phyloP scores from a whole-genome alignment of 2,888 invertebrate species.

The Acanthosepion esculentum region DNA sequence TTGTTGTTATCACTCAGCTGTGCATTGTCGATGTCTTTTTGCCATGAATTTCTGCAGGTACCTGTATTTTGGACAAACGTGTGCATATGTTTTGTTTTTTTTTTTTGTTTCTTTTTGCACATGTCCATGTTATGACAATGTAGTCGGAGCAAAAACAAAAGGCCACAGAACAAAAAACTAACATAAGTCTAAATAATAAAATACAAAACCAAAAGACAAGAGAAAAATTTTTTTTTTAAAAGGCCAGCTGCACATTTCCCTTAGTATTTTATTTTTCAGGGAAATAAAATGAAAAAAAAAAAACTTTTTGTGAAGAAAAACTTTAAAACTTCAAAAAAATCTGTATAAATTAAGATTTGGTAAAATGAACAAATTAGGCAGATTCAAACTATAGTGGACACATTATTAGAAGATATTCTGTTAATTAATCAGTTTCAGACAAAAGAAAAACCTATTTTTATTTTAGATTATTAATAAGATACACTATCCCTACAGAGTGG shows the following conservation, averaged over 20 bases:
- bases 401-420: too few species aligned
- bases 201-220: neutral
- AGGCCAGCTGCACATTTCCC: neutral
- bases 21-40: neutral
- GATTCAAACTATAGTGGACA: too few species aligned
- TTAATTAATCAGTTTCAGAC: too few species aligned
- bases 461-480: too few species aligned
- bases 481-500: too few species aligned
- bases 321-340: too few species aligned
- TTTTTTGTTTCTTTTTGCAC: neutral
- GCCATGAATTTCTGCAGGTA: neutral
- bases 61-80: neutral
- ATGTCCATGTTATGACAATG: neutral
- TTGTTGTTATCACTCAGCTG: neutral
- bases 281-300: neutral
- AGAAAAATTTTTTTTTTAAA: too few species aligned
- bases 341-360: too few species aligned
- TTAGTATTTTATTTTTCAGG: neutral
- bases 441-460: too few species aligned
- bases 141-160: neutral
- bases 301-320: neutral
- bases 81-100: neutral
- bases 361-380: too few species aligned
- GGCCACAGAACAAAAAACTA: too few species aligned
- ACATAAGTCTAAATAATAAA: too few species aligned